Evolutionary conservation across 2,888 invertebrate genomes (phyloP).

Genomic region (Archips xylosteana): DNA sequence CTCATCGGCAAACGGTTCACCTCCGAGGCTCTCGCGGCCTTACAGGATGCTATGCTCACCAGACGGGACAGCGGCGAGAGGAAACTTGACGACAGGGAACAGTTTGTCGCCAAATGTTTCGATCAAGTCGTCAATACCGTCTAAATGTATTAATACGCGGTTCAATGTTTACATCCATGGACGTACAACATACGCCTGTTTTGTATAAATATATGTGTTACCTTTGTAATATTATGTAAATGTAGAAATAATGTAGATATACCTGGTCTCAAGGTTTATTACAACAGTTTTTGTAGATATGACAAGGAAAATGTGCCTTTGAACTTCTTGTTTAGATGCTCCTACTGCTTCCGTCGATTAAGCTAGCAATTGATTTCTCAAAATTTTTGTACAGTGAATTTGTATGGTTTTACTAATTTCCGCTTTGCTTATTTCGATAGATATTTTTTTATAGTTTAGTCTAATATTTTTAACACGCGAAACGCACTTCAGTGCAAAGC

Average conservation of each 20-base stretch:
- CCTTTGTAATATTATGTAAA: constrained; percentile 33
- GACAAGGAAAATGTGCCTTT: constrained; percentile 30
- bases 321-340: constrained; percentile 8
- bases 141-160: constrained; percentile 51
- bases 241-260: constrained; percentile 36
- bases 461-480: constrained; percentile 58
- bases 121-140: constrained; percentile 87
- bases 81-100: constrained; percentile 83
- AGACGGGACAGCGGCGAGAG: constrained; percentile 66
- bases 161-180: background rate
- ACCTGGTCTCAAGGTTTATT: constrained; percentile 29
- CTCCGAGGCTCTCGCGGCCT: constrained; percentile 85
- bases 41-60: constrained; percentile 84
- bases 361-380: constrained; percentile 46
- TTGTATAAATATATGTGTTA: constrained; percentile 33
- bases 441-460: constrained; percentile 48
- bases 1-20: constrained; percentile 88
- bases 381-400: constrained; percentile 18
- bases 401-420: constrained; percentile 46
- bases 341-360: constrained; percentile 37
- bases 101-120: constrained; percentile 87
- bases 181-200: constrained; percentile 11
- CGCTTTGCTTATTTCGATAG: constrained; percentile 58
- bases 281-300: constrained; percentile 8
- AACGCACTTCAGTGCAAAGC: constrained; percentile 67